Base-by-base conservation (phyloP, 2,113 vertebrate genomes). In the Thomomys bottae region DNA sequence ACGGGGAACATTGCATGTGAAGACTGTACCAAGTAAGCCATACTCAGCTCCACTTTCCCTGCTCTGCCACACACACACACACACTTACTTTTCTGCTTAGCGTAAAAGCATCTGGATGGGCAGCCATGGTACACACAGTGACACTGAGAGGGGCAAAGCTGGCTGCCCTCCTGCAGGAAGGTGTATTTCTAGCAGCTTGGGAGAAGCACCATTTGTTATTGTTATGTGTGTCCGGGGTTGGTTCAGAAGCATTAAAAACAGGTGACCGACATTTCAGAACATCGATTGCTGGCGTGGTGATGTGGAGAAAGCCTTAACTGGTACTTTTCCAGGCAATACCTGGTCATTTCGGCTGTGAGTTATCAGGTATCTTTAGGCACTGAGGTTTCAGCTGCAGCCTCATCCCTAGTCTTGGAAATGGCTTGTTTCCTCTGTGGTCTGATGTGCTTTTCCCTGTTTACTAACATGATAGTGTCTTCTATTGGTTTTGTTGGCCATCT, bases 1-100 rank as follows among this genome's bases (percentile, higher is more conserved):
- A 99, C 97, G 32, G 99, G 99, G 92, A 99, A 98, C 97, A 98
- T 99, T 84, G 98, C 98, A 97, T 99, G 99, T 45, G 98, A 99
- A 93, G 99, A 98, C 97, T 99, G 99, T 97, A 97, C 98, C 96
- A 99, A 99, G 99, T 99, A 99, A 95, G 98, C 93, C 71, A 11
- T 24, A 26, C 88, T 67, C 34, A 23, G 26, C 85, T 4, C 76
- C 36, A 1, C 2, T 38, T n/a, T 76, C 6, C 42, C 42, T 3
- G 32, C 30, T 34, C n/a, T 14, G 6, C 26, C 61, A 10, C 34
- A 4, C 34, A n/a, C 49, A 28, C n/a, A n/a, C n/a, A n/a, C n/a
- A n/a, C n/a, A n/a, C n/a, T n/a, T n/a, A n/a, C 42, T 26, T 97
- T 95, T 95, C 59, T 34, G 28, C 91, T 84, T 63, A 68, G 61